phyloP scores from a whole-genome alignment of 2,797 vertebrate genomes.

The Anomalospiza imberbis region DNA sequence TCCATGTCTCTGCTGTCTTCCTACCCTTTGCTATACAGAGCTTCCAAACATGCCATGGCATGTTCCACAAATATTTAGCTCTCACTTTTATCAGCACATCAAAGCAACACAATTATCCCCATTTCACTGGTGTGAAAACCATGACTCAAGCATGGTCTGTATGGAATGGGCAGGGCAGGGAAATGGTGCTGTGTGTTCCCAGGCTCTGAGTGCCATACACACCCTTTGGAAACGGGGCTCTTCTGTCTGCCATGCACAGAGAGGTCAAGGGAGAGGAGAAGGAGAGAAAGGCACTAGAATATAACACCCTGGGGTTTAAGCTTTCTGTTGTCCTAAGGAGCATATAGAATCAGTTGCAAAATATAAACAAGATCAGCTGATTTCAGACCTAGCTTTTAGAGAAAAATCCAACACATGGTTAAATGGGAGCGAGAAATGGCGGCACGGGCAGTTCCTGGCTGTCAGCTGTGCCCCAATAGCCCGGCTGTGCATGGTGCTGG shows the following conservation, averaged over 20 bases:
- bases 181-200: background rate
- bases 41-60: background rate
- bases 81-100: slow-evolving; percentile 10
- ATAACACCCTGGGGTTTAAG: accelerated
- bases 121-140: background rate
- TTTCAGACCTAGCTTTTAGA: background rate
- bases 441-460: accelerated
- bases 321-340: background rate
- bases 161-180: background rate
- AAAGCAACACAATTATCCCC: background rate
- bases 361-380: background rate
- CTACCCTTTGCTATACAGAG: background rate
- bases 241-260: background rate
- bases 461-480: background rate
- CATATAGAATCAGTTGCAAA: background rate
- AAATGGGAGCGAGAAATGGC: background rate
- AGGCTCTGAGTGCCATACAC: background rate
- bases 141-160: background rate
- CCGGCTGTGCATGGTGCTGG: background rate
- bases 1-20: background rate
- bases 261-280: background rate
- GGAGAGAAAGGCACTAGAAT: background rate
- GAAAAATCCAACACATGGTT: background rate
- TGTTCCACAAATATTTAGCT: slow-evolving; percentile 24
- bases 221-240: background rate